These are phyloP conservation scores for Etia nguti DNA, from an alignment of 2,113 vertebrate species.

Conservation along the genomic window DNA sequence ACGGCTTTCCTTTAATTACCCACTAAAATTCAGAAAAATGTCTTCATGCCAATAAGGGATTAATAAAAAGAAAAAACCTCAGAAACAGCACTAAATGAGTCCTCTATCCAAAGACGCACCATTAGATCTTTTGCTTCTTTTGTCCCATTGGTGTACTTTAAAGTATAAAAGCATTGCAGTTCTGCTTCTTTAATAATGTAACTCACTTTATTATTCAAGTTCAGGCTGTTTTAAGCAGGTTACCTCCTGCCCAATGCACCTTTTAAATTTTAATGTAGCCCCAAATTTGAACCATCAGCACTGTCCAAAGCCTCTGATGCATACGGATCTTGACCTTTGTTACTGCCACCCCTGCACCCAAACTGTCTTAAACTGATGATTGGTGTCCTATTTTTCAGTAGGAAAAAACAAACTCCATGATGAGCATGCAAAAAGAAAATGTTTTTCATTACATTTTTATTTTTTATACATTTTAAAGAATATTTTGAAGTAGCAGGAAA, in stretches of 20 bases:
- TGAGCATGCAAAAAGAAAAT: background rate
- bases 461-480: background rate
- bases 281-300: background rate
- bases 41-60: constrained; percentile 4
- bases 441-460: background rate
- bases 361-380: background rate
- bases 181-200: background rate
- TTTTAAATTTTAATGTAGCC: background rate
- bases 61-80: background rate
- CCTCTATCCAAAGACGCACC: background rate
- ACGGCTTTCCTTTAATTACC: constrained; percentile 8
- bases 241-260: background rate
- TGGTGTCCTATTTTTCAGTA: background rate
- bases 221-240: background rate
- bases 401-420: background rate
- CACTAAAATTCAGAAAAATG: background rate
- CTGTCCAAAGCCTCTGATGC: background rate
- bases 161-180: background rate
- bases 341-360: background rate
- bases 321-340: background rate
- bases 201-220: background rate
- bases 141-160: background rate
- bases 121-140: background rate
- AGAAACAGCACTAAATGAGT: background rate
- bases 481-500: background rate